Evolutionary conservation across 2,113 vertebrate genomes (phyloP).

Genomic region (Bufo gargarizans): DNA sequence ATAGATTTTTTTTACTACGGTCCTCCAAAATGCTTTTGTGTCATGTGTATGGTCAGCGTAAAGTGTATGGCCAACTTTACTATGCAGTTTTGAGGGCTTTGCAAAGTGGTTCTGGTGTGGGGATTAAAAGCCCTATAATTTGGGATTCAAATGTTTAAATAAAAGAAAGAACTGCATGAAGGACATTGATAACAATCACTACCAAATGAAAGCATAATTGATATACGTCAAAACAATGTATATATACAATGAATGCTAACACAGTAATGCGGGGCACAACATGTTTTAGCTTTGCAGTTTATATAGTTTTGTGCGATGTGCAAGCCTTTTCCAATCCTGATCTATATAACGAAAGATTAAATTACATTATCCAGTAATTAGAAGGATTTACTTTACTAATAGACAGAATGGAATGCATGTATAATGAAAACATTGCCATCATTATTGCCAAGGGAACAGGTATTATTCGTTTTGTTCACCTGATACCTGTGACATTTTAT

Average conservation of each 20-base stretch:
- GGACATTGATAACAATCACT: background rate
- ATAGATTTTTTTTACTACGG: no score
- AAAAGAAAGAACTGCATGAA: no score
- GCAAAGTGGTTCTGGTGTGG: no score
- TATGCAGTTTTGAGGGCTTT: no score
- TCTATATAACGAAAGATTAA: conserved; percentile 14
- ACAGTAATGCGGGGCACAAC: background rate
- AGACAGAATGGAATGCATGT: conserved; percentile 25
- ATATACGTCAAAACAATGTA: background rate
- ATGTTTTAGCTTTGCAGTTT: background rate
- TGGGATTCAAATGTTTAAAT: no score
- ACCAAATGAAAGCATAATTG: background rate
- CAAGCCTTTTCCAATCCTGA: conserved; percentile 37
- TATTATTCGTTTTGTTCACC: conserved; percentile 12
- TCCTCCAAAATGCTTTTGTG: no score
- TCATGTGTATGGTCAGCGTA: no score
- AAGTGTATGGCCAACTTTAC: no score
- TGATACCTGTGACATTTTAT: conserved; percentile 29
- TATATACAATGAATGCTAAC: background rate
- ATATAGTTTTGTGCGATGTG: conserved; percentile 52
- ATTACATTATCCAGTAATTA: conserved; percentile 23
- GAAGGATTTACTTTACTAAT: conserved; percentile 6
- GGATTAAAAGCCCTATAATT: no score
- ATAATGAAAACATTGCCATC: conserved; percentile 31
- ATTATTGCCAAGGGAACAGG: conserved; percentile 10